Base-by-base conservation (phyloP, 2,888 invertebrate species). In the Lithophane socia region DNA sequence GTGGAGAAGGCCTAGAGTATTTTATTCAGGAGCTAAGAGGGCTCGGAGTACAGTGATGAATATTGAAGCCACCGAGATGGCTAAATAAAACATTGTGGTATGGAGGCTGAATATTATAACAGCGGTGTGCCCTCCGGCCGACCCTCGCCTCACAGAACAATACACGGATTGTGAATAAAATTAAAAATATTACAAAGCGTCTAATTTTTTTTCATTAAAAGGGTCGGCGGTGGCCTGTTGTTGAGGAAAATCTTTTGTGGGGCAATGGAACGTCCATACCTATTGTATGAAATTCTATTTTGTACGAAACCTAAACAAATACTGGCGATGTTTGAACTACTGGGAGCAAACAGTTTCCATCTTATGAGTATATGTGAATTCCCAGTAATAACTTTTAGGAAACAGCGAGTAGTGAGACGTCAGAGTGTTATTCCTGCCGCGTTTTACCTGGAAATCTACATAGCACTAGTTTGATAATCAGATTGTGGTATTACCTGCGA, bases 41-140 rank as follows among this genome's bases (percentile, higher is more conserved):
- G 86, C 88, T 81, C 75, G 85, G 89, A 90, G 88, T 87, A 88
- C 90, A 87, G 86, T 91, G 90, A 93, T 94, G 93, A 94, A 94
- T 94, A 94, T 94, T 94, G 91, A 92, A 93, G 89, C 87, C 84
- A 81, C 85, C 85, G 90, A 89, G 88, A 89, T 91, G 91, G 86
- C 92, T 94, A 93, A 94, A 95, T 94, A 94, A 94, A 94, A 94
- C 92, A 93, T 93, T 90, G 91, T 89, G 92, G 90, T 87, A 88
- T 88, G 88, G 86, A 87, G 87, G 86, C 84, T 92, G 94, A 94
- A 94, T 94, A 94, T 93, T 92, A 92, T 91, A 94, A 87, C 86
- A 91, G 90, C 88, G 88, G 86, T 83, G 81, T 84, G 87, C 87
- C 87, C 85, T 79, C 80, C 84, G 83, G 78, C 86, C 92, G 89